Evolutionary conservation across 2,113 vertebrate species (phyloP).

Genomic region (Bungarus multicinctus): DNA sequence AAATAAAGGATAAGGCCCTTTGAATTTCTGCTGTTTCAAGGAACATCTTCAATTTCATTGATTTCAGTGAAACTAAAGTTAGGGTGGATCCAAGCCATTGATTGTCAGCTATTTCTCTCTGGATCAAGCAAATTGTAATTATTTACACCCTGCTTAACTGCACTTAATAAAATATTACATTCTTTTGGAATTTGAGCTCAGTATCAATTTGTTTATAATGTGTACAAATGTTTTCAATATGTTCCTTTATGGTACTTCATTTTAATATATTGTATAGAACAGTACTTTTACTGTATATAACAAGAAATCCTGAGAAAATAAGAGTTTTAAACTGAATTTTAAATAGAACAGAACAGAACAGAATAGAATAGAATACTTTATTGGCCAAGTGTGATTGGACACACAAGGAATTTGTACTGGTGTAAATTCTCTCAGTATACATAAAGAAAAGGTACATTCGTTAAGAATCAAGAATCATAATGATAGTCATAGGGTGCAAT

Average conservation of each 20-base stretch:
- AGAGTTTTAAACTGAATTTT: not conserved
- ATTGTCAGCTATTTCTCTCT: not conserved
- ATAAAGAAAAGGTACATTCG: too few species aligned
- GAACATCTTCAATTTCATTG: not conserved
- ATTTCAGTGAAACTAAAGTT: not conserved
- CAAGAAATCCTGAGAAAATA: not conserved
- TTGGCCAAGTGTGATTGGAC: too few species aligned
- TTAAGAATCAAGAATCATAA: too few species aligned
- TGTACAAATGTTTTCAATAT: conserved; percentile 4
- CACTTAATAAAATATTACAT: not conserved
- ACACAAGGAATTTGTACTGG: too few species aligned
- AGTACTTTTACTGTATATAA: conserved; percentile 13
- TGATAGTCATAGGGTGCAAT: too few species aligned
- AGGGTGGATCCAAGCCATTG: not conserved
- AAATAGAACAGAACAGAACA: too few species aligned
- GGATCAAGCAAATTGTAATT: not conserved
- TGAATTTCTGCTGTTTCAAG: not conserved
- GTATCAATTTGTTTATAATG: not conserved
- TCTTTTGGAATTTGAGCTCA: not conserved
- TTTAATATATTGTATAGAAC: conserved; percentile 8
- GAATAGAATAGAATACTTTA: too few species aligned
- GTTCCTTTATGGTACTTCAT: conserved; percentile 1
- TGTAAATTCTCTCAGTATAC: too few species aligned
- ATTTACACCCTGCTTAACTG: not conserved
- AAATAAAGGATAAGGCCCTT: not conserved